Evolutionary conservation across 2,888 invertebrate genomes (phyloP).

Genomic region (Ichneumoninae sp.): DNA sequence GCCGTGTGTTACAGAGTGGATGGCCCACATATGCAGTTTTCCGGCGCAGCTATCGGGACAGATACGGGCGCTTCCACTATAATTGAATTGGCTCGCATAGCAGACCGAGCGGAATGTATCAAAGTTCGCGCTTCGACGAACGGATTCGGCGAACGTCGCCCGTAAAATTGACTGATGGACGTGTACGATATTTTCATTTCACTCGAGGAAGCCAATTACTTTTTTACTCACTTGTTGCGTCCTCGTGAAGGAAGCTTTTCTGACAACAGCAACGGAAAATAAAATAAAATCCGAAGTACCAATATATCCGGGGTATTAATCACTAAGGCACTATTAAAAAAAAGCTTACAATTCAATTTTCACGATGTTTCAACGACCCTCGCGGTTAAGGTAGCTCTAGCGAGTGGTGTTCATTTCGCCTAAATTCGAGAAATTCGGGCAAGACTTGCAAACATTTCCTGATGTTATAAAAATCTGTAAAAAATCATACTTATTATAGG

Average conservation of each 20-base stretch:
- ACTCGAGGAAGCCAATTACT: not conserved
- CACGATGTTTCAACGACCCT: not conserved
- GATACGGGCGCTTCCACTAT: not conserved
- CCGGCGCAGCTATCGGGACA: not conserved
- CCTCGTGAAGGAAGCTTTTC: not conserved
- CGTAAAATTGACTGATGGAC: not conserved
- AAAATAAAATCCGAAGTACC: not conserved
- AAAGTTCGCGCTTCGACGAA: conserved; percentile 6
- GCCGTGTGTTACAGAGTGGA: not conserved
- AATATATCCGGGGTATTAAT: not conserved
- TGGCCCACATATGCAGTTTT: not conserved
- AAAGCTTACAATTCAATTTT: not conserved
- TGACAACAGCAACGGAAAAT: not conserved
- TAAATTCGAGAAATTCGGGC: no score
- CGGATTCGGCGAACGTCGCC: not conserved
- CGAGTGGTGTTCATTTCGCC: no score
- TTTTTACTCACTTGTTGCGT: not conserved
- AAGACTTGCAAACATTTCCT: no score
- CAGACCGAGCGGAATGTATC: not conserved
- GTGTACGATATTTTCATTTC: conserved; percentile 1
- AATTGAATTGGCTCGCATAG: conserved; percentile 28
- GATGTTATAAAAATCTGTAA: no score
- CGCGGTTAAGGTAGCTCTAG: no score
- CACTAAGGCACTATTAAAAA: not conserved
- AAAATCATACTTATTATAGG: no score